Evolutionary conservation across 2,888 invertebrate genomes (phyloP), one percentile per base, ranked within the genome.

Genomic region (Lobophora halterata): DNA sequence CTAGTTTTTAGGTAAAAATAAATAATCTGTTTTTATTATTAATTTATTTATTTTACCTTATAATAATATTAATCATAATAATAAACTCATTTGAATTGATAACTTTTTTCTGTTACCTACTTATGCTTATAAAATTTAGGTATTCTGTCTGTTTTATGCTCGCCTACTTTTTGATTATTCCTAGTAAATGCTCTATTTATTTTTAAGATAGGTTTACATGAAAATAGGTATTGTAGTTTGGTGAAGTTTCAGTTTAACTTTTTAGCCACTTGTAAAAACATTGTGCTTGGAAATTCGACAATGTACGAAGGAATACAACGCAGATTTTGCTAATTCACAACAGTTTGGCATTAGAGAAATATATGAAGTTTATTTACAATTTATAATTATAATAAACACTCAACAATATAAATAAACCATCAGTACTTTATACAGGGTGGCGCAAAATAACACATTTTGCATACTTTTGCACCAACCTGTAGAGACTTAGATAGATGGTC

Each of bases 11-110:
- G n/a, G 12, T 1, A 20, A 5, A 4, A 30, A 24, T 52, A 49
- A 29, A 43, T 20, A 12, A 45, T 49, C 1, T 37, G 28, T 39
- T 45, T 48, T 45, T 42, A 48, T 43, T 40, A 17, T 27, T 36
- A 32, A 36, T 45, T 45, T 40, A 47, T 40, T 31, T 38, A 44
- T 34, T 34, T 29, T 8, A 8, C 6, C 6, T 19, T 37, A 5
- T 19, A 29, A 29, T 23, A 25, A 31, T 20, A 30, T 25, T 16
- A 31, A 23, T 23, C 17, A 17, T 23, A 17, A 19, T 21, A 34
- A 34, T 37, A 37, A 30, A 37, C 30, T 37, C 19, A 25, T 20
- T 24, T 20, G 19, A 9, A 25, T 24, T 5, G 29, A 24, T 19
- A 30, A 21, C 11, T 24, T 21, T n/a, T n/a, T n/a, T n/a, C n/a